Evolutionary conservation across 2,888 invertebrate species (phyloP).

Genomic region (Tetragnatha montana): DNA sequence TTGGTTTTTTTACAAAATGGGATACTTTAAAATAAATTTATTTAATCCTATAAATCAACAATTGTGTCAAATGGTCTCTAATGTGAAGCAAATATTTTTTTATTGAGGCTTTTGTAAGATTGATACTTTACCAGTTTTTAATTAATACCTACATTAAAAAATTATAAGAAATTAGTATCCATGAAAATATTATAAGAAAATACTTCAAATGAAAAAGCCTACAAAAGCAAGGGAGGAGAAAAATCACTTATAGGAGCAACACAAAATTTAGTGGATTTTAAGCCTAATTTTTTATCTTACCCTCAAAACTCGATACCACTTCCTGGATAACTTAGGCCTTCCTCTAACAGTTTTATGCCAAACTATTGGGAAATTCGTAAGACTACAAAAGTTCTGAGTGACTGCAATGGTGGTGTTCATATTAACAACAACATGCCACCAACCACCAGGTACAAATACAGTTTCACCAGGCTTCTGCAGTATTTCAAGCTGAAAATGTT

Average conservation of each 20-base stretch:
- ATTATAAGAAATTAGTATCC: not conserved
- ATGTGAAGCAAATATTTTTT: not conserved
- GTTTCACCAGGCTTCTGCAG: constrained; percentile 97
- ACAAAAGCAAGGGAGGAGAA: too few species aligned
- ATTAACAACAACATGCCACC: constrained; percentile 99
- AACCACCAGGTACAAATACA: constrained; percentile 98
- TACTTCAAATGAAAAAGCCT: too few species aligned
- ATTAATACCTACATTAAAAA: not conserved
- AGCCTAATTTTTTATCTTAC: constrained; percentile 73
- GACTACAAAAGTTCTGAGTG: constrained; percentile 97
- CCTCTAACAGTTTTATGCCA: constrained; percentile 99
- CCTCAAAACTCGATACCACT: constrained; percentile 84
- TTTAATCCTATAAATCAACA: too few species aligned
- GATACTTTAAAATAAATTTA: too few species aligned
- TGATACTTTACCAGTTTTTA: not conserved
- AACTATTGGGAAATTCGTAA: constrained; percentile 96
- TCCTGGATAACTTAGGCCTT: constrained; percentile 94
- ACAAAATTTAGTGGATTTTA: too few species aligned
- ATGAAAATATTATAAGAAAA: too few species aligned
- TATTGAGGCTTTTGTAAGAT: not conserved
- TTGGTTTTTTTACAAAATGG: too few species aligned
- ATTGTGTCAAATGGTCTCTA: too few species aligned
- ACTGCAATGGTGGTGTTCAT: constrained; percentile 96
- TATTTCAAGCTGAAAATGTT: constrained; percentile 85
- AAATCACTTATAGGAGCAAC: too few species aligned